A percentile compares a stretch with the other conserved stretches of the same genome.
These are phyloP conservation scores for Phengaris arion DNA, from an alignment of 2,888 invertebrate genomes.

Conservation along the genomic window DNA sequence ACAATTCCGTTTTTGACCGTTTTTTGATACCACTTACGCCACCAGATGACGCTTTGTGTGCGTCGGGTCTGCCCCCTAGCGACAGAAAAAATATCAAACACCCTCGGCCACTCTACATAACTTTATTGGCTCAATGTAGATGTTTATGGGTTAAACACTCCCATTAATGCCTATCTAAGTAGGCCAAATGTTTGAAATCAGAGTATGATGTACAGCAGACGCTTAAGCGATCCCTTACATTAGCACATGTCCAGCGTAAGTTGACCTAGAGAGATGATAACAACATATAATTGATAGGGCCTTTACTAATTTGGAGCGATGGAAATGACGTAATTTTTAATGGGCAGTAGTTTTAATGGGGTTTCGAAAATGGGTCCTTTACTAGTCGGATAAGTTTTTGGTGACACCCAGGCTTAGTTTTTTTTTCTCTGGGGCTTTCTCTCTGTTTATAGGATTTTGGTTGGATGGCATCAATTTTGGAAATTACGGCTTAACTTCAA, in stretches of 20 bases:
- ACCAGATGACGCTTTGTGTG: too few species aligned
- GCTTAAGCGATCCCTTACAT: constrained; percentile 8
- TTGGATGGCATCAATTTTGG: too few species aligned
- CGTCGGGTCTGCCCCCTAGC: too few species aligned
- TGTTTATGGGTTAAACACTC: constrained; percentile 1
- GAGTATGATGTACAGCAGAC: constrained; percentile 14
- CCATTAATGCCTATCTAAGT: neutral
- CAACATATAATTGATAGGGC: constrained; percentile 23
- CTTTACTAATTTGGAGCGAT: constrained; percentile 10
- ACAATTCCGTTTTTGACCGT: too few species aligned
- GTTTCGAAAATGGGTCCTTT: neutral
- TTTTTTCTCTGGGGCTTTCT: too few species aligned
- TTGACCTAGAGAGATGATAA: constrained; percentile 24
- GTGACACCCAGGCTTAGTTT: too few species aligned
- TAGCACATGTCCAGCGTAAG: constrained; percentile 11
- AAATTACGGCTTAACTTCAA: too few species aligned
- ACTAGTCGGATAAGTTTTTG: too few species aligned
- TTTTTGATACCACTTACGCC: too few species aligned
- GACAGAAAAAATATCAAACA: too few species aligned
- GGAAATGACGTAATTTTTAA: neutral
- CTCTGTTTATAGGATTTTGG: too few species aligned
- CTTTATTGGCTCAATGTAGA: neutral
- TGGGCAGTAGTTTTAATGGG: neutral
- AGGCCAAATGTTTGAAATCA: constrained; percentile 13
- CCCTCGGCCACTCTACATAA: too few species aligned